Evolutionary conservation across 2,888 invertebrate genomes (phyloP).

Genomic region (Tinea semifulvella): DNA sequence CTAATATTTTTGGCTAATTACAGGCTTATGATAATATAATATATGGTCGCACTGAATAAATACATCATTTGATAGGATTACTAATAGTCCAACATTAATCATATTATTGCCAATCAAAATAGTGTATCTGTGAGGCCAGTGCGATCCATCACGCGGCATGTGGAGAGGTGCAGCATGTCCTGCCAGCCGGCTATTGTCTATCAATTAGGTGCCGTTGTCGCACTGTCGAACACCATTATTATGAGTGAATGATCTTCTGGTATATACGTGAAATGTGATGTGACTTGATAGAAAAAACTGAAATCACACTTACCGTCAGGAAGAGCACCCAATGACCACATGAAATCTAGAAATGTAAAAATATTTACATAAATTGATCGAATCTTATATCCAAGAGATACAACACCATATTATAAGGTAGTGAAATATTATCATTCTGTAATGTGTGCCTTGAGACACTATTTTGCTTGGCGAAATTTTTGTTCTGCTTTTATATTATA

Average conservation of each 20-base stretch:
- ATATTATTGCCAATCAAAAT: slow-evolving; percentile 67
- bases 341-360: slow-evolving; percentile 90
- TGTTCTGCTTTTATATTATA: slow-evolving; percentile 15
- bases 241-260: slow-evolving; percentile 5
- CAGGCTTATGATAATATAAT: slow-evolving; percentile 22
- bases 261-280: slow-evolving; percentile 24
- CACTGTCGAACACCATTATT: neutral
- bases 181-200: slow-evolving; percentile 4
- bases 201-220: slow-evolving; percentile 6
- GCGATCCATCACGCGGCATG: slow-evolving; percentile 53
- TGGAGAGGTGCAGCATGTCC: slow-evolving; percentile 26
- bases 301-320: slow-evolving; percentile 88
- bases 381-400: slow-evolving; percentile 50
- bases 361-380: slow-evolving; percentile 66
- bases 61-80: slow-evolving; percentile 52
- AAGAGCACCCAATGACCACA: slow-evolving; percentile 98
- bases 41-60: slow-evolving; percentile 48
- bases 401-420: slow-evolving; percentile 23
- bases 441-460: slow-evolving; percentile 60
- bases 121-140: slow-evolving; percentile 61
- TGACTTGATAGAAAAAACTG: slow-evolving; percentile 47
- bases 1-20: slow-evolving; percentile 4
- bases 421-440: slow-evolving; percentile 10
- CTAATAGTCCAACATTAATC: slow-evolving; percentile 55
- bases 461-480: slow-evolving; percentile 63